Evolutionary conservation across 1,140 invertebrate genomes (phyloP).

Genomic region (Pogonognathellus flavescens): DNA sequence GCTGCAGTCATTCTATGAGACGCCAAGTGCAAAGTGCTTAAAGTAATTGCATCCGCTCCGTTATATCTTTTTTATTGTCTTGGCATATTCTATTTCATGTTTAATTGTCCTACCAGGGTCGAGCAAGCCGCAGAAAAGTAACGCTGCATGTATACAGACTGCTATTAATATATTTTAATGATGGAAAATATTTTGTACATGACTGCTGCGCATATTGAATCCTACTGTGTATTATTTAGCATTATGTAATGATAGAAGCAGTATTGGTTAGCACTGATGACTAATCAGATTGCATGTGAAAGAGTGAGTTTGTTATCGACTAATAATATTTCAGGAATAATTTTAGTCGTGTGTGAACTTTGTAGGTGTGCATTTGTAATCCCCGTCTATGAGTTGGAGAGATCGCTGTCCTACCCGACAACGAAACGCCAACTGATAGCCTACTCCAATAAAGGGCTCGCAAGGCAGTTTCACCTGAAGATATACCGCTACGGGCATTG

Average conservation of each 20-base stretch:
- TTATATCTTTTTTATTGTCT: neutral
- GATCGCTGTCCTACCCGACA: constrained; percentile 80
- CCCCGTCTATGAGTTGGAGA: constrained; percentile 78
- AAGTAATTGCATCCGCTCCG: too few relatives aligned
- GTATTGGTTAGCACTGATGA: too few relatives aligned
- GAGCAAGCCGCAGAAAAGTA: too few relatives aligned
- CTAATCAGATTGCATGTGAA: neutral
- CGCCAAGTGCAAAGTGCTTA: constrained; percentile 59
- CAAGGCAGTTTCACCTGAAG: constrained; percentile 91
- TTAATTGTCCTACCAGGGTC: too few relatives aligned
- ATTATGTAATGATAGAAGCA: too few relatives aligned
- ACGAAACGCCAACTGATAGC: constrained; percentile 84
- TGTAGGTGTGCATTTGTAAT: constrained; percentile 88
- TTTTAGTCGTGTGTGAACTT: neutral
- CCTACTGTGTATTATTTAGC: too few relatives aligned
- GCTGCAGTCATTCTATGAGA: constrained; percentile 77
- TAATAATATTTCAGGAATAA: neutral
- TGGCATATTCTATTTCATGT: neutral
- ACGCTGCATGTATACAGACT: too few relatives aligned
- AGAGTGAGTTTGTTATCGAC: neutral
- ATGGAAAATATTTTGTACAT: too few relatives aligned
- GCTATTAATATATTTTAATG: too few relatives aligned
- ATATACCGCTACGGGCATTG: constrained; percentile 94
- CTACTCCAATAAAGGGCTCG: constrained; percentile 80
- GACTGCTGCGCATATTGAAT: too few relatives aligned